A percentile compares a stretch with the other conserved stretches of the same genome.
These are phyloP conservation scores for Cataglyphis hispanica DNA, from an alignment of 1,140 invertebrate genomes.

Conservation along the genomic window DNA sequence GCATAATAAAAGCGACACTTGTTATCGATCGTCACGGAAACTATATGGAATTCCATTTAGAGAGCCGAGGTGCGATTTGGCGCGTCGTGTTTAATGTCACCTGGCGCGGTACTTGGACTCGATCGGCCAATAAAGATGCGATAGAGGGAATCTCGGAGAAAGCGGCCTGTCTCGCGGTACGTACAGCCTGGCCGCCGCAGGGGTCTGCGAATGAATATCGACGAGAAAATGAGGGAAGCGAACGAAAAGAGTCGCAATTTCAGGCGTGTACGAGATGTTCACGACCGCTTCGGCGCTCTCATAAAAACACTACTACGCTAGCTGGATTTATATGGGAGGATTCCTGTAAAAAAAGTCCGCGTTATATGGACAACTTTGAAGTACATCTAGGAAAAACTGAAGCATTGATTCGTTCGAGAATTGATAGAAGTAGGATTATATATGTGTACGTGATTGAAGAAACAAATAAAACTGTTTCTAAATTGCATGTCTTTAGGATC, in stretches of 20 bases:
- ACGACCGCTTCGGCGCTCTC: conserved; percentile 15
- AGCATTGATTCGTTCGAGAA: neutral
- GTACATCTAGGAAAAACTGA: neutral
- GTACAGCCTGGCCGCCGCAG: conserved; percentile 45
- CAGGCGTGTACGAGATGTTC: conserved; percentile 29
- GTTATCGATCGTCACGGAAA: conserved; percentile 64
- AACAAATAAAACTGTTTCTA: neutral
- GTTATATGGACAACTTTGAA: neutral
- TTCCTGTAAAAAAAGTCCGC: neutral
- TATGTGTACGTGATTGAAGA: neutral
- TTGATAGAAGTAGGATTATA: neutral
- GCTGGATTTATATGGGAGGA: neutral
- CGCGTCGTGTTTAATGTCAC: conserved; percentile 72
- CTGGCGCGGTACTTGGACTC: conserved; percentile 56
- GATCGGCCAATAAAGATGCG: conserved; percentile 74
- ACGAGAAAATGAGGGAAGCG: conserved; percentile 69
- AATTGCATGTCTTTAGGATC: too few relatives aligned
- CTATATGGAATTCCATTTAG: conserved; percentile 14
- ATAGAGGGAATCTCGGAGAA: conserved; percentile 73
- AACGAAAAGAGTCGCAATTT: conserved; percentile 37
- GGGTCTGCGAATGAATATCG: conserved; percentile 66
- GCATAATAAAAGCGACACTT: conserved; percentile 58
- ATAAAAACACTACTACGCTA: neutral
- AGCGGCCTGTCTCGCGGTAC: conserved; percentile 63
- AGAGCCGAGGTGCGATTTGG: conserved; percentile 68